Evolutionary conservation across 2,797 vertebrate genomes (phyloP).

Genomic region (Fringilla coelebs): DNA sequence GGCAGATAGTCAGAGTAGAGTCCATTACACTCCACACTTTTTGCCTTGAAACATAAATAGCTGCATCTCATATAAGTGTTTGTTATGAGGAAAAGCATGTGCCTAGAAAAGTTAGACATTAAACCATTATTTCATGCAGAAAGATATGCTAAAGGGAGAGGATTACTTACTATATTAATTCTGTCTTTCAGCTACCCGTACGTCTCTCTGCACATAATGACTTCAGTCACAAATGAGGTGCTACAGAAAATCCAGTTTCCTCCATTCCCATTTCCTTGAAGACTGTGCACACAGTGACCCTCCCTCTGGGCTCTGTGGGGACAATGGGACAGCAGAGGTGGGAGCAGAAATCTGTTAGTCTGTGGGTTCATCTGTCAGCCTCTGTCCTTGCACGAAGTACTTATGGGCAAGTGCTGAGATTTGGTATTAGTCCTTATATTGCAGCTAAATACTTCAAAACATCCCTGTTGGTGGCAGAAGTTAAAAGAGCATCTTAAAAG

Average conservation of each 20-base stretch:
- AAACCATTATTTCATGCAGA: conserved; percentile 72
- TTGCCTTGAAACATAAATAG: conserved; percentile 68
- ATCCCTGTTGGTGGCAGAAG: background rate
- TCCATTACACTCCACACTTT: conserved; percentile 34
- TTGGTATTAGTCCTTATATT: background rate
- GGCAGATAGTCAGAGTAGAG: conserved; percentile 33
- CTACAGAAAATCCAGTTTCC: background rate
- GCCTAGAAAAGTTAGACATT: conserved; percentile 60
- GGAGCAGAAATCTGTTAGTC: background rate
- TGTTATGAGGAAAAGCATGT: conserved; percentile 60
- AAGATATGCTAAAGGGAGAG: conserved; percentile 69
- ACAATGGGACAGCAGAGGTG: background rate
- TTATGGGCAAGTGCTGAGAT: background rate
- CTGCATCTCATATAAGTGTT: conserved; percentile 60
- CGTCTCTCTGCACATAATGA: conserved; percentile 50
- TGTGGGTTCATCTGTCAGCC: background rate
- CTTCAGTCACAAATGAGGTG: conserved; percentile 21
- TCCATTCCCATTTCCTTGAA: background rate
- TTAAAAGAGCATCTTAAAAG: background rate
- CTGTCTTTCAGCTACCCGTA: conserved; percentile 59
- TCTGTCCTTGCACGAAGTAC: background rate
- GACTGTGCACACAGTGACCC: background rate
- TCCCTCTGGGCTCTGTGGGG: background rate
- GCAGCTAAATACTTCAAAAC: background rate
- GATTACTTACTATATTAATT: conserved; percentile 72